These are phyloP conservation scores for Oscheius sp. DNA, from an alignment of 2,888 invertebrate species.

Conservation along the genomic window DNA sequence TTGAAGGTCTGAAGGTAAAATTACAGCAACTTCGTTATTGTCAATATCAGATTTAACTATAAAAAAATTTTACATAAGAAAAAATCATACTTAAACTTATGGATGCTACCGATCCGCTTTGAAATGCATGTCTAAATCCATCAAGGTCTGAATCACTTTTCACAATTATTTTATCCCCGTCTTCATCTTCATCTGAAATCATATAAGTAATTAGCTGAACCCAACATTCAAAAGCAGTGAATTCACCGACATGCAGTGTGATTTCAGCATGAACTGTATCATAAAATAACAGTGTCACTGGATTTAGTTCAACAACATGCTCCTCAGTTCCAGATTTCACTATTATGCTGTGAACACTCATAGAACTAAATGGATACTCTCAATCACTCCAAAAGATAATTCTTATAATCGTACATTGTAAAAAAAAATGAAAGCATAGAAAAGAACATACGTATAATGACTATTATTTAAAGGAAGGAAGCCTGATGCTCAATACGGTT, in stretches of 20 bases:
- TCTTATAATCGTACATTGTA: too few relatives aligned
- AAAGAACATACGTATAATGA: too few relatives aligned
- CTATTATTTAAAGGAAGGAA: too few relatives aligned
- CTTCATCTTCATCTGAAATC: slow-evolving; percentile 29
- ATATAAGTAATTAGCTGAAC: too few relatives aligned
- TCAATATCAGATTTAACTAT: neutral
- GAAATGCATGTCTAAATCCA: neutral
- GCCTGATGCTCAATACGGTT: too few relatives aligned
- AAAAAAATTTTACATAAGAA: neutral
- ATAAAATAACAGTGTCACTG: slow-evolving; percentile 22
- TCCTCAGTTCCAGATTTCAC: neutral
- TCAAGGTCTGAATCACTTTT: slow-evolving; percentile 15
- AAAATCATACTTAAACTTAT: neutral
- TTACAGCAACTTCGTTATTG: neutral
- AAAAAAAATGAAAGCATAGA: too few relatives aligned
- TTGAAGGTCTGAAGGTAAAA: slow-evolving; percentile 19
- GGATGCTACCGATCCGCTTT: neutral
- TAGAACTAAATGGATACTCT: too few relatives aligned
- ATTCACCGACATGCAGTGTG: neutral
- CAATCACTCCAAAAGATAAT: too few relatives aligned
- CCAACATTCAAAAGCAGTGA: slow-evolving; percentile 22
- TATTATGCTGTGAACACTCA: too few relatives aligned
- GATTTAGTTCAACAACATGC: neutral
- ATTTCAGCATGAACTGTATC: slow-evolving; percentile 28
- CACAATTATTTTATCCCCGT: slow-evolving; percentile 23